These are phyloP conservation scores for Diarsia brunnea DNA, from an alignment of 2,888 invertebrate species.

Conservation along the genomic window DNA sequence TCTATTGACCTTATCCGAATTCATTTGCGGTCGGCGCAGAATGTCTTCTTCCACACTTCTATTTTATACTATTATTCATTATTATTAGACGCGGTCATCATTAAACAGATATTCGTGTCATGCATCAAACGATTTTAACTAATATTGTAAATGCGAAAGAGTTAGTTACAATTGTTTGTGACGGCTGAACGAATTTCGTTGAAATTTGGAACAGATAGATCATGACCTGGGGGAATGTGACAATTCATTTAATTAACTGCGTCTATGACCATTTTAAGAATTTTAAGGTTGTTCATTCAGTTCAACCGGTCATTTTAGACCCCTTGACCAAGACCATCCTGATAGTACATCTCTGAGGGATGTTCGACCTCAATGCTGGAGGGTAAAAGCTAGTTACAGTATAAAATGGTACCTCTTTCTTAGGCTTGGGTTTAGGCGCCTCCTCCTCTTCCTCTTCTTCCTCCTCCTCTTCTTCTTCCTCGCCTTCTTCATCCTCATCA, in stretches of 20 bases:
- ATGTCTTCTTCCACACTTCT: too few relatives aligned
- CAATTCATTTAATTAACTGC: too few relatives aligned
- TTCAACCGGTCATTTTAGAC: too few relatives aligned
- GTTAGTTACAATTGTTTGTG: not conserved
- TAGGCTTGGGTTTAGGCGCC: conserved; percentile 87
- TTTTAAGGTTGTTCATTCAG: too few relatives aligned
- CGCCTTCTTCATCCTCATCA: conserved; percentile 84
- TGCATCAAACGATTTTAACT: not conserved
- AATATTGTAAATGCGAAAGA: not conserved
- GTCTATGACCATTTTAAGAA: too few relatives aligned
- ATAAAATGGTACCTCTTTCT: conserved; percentile 82
- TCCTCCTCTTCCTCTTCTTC: conserved; percentile 87
- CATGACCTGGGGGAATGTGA: not conserved
- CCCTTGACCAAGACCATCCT: not conserved
- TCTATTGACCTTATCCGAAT: too few relatives aligned
- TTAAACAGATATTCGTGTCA: too few relatives aligned
- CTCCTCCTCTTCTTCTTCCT: conserved; percentile 86
- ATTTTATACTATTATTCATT: too few relatives aligned
- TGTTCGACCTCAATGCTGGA: not conserved
- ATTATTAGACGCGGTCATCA: too few relatives aligned
- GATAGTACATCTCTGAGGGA: too few relatives aligned
- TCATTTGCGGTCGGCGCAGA: too few relatives aligned
- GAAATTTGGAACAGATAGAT: not conserved
- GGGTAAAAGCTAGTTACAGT: not conserved
- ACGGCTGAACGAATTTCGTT: not conserved